Evolutionary conservation across 2,797 vertebrate species (phyloP), one percentile per base, ranked within the genome.

Genomic region (Diglossa cyanea): DNA sequence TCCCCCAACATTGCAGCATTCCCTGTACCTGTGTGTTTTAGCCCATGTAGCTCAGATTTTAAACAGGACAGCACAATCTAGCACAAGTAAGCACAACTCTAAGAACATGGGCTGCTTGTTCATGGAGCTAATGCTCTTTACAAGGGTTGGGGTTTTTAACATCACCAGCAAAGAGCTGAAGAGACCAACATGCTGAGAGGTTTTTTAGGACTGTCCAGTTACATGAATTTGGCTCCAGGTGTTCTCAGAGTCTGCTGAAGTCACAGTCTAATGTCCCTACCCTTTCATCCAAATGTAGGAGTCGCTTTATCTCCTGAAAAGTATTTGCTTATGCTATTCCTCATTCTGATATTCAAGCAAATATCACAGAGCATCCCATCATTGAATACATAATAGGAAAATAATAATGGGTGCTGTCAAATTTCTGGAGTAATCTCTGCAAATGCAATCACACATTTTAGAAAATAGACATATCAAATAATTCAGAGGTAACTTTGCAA

Each of bases 361-460:
- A 65, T 37, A 37, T 58, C 54, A 58, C 17, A 40, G 66, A 88
- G 24, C 73, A 86, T 72, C 37, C 45, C 50, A 50, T 75, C 26
- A 20, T 5, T 86, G 86, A 95, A 86, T 67, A 50, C 35, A 54
- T 80, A 77, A 80, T 42, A 81, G 62, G 48, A 79, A 90, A 90
- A 72, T 93, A 94, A 92, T 77, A 93, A 95, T 12, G 31, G 54
- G 42, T 81, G 66, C 90, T 93, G 86, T 92, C 90, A 83, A 57
- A 83, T 83, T 90, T 72, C 73, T 81, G 54, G 19, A 76, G 54
- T 42, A 68, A 86, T 88, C 68, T 91, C 73, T 77, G 65, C 35
- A 88, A 91, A 74, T 47, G 30, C 42, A 77, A 83, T 85, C 53
- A 50, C 19, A 39, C 9, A 11, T 66, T 93, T 94, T 74, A 92